Evolutionary conservation across 2,888 invertebrate genomes (phyloP).

Genomic region (Coleophora deauratella): DNA sequence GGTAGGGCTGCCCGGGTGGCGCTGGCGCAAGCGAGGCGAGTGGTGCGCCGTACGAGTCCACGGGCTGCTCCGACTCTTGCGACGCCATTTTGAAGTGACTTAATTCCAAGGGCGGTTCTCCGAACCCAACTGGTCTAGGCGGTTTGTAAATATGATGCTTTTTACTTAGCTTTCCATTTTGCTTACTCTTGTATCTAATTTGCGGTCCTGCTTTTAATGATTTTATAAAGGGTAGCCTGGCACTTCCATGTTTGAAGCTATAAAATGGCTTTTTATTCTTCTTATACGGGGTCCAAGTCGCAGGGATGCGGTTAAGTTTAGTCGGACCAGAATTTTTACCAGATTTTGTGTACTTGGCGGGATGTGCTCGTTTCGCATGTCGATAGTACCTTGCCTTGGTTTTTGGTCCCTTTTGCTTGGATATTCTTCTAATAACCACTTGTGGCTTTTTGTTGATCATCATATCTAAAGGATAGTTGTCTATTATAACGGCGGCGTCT

Average conservation of each 20-base stretch:
- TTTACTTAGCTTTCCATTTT: too few relatives aligned
- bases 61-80: constrained; percentile 43
- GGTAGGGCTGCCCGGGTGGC: constrained; percentile 7
- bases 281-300: too few relatives aligned
- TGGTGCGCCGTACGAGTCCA: constrained; percentile 46
- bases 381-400: too few relatives aligned
- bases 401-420: constrained; percentile 20
- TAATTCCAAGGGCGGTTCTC: constrained; percentile 43
- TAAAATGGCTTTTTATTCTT: too few relatives aligned
- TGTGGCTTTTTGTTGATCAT: constrained; percentile 34
- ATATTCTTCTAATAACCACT: constrained; percentile 39
- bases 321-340: too few relatives aligned
- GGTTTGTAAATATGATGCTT: constrained; percentile 19
- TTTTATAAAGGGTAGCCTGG: constrained; percentile 1
- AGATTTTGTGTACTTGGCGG: too few relatives aligned
- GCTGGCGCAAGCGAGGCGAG: constrained; percentile 6
- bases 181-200: too few relatives aligned
- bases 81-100: constrained; percentile 12
- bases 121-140: constrained; percentile 40
- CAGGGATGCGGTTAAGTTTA: too few relatives aligned
- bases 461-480: constrained; percentile 33
- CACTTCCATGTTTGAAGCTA: too few relatives aligned
- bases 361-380: too few relatives aligned
- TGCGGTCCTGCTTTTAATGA: too few relatives aligned
- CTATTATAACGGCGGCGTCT: constrained; percentile 42